Base-by-base conservation (phyloP, 2,797 vertebrate genomes). In the Semaprochilodus insignis region DNA sequence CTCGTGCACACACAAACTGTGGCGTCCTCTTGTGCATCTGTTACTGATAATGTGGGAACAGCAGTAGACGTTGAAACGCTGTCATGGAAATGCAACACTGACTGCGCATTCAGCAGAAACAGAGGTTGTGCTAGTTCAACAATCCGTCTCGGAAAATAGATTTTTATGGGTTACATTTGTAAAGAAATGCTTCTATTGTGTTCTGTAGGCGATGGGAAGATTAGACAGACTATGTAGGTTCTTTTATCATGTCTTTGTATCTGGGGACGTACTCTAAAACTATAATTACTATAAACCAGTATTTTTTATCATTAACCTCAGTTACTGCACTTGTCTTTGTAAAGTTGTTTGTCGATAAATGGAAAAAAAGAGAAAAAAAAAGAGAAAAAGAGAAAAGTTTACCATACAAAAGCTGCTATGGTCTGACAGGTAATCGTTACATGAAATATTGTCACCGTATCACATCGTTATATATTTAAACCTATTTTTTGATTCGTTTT, bases 281-380 rank as follows among this genome's bases (percentile, higher is more conserved):
- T 80, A 73, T 81, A 31, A 79, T 86, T 63, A 81, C 79, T 81
- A 90, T 83, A 91, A 90, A 87, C 88, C 89, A 88, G 90, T 93
- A 92, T 91, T 92, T 88, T 66, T 90, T 90, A 90, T 90, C 62
- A 83, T 83, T 92, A 91, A 93, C 91, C 93, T 95, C 92, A 82
- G 91, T 94, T 90, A 91, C 92, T 93, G 91, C 92, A 94, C 91
- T 94, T 92, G 87, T 90, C 91, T 85, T 83, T 91, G 89, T 91
- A 93, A 88, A 87, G 88, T 87, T 90, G 84, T 91, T 87, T 89
- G 44, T 84, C 86, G 82, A 55, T 0, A 79, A 85, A 83, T 83
- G 69, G 27, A 78, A 83, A 72, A 71, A 25, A 31, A 85, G 71
- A 34, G 57, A 21, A 40, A 66, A 36, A 66, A 67, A 44, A 66